Conservation (phyloP, 2,113 vertebrate genomes). For the Phrynosoma blainvillii region DNA sequence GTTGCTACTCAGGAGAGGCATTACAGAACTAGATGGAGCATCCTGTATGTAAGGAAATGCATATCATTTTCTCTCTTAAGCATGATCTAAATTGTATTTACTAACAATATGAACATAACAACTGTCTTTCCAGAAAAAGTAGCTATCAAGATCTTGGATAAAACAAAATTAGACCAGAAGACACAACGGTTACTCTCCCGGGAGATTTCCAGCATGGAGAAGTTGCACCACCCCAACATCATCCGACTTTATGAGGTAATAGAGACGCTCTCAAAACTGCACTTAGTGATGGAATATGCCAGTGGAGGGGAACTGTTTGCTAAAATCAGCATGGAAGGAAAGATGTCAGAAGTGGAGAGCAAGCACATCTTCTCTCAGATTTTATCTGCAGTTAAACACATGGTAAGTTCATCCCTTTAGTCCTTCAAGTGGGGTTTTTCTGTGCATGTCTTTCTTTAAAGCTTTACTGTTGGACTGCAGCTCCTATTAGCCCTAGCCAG, state of each 20-base stretch:
- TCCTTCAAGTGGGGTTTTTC: background rate
- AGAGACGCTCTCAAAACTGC: slow-evolving; percentile 92
- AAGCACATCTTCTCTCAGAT: slow-evolving; percentile 96
- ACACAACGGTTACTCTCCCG: slow-evolving; percentile 91
- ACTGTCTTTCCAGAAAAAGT: slow-evolving; percentile 88
- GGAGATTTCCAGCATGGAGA: slow-evolving; percentile 98
- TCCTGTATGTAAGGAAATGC: no score
- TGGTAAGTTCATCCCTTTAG: slow-evolving; percentile 79
- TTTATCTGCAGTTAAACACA: slow-evolving; percentile 95
- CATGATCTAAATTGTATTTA: background rate
- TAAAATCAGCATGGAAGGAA: slow-evolving; percentile 92
- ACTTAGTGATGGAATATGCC: slow-evolving; percentile 96
- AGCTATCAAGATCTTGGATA: slow-evolving; percentile 98
- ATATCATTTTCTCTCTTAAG: background rate
- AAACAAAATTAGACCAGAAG: slow-evolving; percentile 95
- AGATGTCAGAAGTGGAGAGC: slow-evolving; percentile 87
- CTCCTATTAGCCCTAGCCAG: background rate
- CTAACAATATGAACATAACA: background rate
- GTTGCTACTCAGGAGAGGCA: no score
- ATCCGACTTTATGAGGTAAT: slow-evolving; percentile 98
- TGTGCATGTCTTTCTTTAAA: background rate
- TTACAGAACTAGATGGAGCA: no score
- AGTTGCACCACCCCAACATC: slow-evolving; percentile 94
- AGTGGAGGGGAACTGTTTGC: slow-evolving; percentile 95
- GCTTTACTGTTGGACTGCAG: background rate